phyloP scores from a whole-genome alignment of 2,113 vertebrate genomes.

The Callaeas wilsoni region DNA sequence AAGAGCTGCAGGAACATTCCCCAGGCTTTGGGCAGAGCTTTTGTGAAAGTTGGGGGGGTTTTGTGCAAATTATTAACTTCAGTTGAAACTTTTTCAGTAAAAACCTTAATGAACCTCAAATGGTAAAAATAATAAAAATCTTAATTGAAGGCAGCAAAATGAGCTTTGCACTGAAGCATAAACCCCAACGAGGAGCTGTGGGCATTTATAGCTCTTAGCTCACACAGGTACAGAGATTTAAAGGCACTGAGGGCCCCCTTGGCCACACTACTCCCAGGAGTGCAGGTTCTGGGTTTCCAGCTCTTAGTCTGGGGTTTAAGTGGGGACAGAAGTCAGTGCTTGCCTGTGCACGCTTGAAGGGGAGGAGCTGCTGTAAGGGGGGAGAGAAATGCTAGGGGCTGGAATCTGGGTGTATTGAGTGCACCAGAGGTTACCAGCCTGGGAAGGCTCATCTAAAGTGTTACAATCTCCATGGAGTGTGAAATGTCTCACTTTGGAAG shows the following conservation, averaged over 20 bases:
- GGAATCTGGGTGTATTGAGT: neutral
- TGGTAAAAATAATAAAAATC: neutral
- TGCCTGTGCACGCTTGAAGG: neutral
- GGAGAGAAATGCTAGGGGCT: neutral
- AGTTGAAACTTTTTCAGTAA: neutral
- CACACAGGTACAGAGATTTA: neutral
- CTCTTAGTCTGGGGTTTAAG: neutral
- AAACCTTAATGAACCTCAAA: neutral
- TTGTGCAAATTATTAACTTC: neutral
- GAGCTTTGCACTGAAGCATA: neutral
- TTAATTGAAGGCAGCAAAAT: neutral
- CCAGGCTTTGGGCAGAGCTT: neutral
- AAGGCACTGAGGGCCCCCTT: neutral
- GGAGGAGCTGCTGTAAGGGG: neutral
- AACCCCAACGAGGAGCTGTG: neutral
- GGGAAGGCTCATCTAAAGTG: neutral
- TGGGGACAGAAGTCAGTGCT: neutral
- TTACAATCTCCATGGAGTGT: neutral
- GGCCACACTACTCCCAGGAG: neutral
- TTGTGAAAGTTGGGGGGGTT: neutral
- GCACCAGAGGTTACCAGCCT: neutral
- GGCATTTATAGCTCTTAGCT: neutral
- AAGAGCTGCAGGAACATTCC: neutral
- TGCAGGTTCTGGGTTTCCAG: neutral
- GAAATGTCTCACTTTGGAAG: neutral